phyloP scores from a whole-genome alignment of 2,113 vertebrate genomes.

The Procavia capensis region DNA sequence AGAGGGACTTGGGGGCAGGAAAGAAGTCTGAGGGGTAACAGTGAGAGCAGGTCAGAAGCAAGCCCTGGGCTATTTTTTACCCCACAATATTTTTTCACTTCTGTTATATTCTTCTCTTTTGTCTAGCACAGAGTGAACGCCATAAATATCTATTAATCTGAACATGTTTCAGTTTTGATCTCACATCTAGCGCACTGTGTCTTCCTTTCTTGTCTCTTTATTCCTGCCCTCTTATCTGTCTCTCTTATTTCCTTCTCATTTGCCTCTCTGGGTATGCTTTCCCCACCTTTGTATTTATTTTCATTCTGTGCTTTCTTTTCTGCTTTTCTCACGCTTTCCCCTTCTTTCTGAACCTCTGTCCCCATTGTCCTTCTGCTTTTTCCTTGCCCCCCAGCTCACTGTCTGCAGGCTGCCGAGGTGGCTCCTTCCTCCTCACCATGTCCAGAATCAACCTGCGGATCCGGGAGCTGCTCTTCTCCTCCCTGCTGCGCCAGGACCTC shows the following conservation, averaged over 20 bases:
- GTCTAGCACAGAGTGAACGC: too few species aligned
- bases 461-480: conserved; percentile 78
- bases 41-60: neutral
- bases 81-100: neutral
- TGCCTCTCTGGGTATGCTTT: neutral
- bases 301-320: neutral
- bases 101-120: neutral
- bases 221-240: neutral
- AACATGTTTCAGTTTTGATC: neutral
- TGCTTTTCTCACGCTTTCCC: rapidly evolving
- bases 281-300: neutral
- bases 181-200: neutral
- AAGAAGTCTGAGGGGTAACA: neutral
- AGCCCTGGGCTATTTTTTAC: neutral
- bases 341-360: neutral
- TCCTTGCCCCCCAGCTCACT: conserved; percentile 61
- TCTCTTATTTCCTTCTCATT: neutral
- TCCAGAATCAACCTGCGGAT: conserved; percentile 73
- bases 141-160: neutral
- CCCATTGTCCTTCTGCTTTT: neutral
- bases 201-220: neutral
- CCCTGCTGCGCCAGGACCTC: conserved; percentile 82
- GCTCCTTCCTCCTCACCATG: conserved; percentile 56
- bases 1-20: neutral
- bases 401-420: conserved; percentile 79